Evolutionary conservation across 2,113 vertebrate genomes (phyloP).

Genomic region (Chelonoidis abingdonii): DNA sequence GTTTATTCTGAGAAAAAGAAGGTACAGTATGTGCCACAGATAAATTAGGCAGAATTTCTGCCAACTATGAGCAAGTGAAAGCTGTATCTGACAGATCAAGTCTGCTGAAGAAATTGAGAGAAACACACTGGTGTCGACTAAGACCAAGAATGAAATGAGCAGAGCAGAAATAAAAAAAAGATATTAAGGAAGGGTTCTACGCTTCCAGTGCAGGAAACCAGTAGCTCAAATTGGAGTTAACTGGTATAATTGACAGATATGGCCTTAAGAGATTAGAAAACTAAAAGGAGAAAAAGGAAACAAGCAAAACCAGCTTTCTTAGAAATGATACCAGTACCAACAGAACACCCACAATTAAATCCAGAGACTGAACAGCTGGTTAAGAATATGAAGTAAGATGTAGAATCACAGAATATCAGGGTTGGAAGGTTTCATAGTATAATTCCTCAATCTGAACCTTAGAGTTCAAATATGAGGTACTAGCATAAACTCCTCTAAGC

Average conservation of each 20-base stretch:
- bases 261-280: not conserved
- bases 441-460: too few relatives aligned
- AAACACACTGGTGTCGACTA: not conserved
- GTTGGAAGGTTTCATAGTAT: too few relatives aligned
- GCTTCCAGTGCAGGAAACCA: not conserved
- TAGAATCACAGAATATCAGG: not conserved
- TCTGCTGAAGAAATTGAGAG: not conserved
- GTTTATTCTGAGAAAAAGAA: not conserved
- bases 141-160: not conserved
- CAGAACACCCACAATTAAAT: not conserved
- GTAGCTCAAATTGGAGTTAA: conserved; percentile 12
- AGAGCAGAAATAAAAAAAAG: not conserved
- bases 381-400: conserved; percentile 17
- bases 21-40: not conserved
- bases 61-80: not conserved
- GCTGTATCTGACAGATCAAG: not conserved
- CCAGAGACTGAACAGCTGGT: not conserved
- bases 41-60: not conserved
- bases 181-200: not conserved
- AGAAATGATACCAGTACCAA: conserved; percentile 1
- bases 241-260: not conserved
- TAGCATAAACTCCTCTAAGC: too few relatives aligned
- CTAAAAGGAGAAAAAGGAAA: conserved; percentile 22
- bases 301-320: conserved; percentile 29
- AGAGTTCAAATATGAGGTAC: too few relatives aligned